Base-by-base conservation (phyloP, 2,797 vertebrate genomes). In the Lepilemur ruficaudatus region DNA sequence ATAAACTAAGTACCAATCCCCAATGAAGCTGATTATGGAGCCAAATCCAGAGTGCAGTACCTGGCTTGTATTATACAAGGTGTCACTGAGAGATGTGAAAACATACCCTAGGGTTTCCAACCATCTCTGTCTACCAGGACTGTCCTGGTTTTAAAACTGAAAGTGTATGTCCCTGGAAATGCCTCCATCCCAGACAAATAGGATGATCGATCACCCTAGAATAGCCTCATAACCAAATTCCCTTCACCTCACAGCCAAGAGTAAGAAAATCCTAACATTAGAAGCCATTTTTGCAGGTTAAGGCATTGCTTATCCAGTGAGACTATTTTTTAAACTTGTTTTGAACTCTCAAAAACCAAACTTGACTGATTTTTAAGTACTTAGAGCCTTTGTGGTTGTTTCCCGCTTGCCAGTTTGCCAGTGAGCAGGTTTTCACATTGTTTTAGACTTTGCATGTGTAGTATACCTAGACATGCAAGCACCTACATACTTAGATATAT, bases 261-360 rank as follows among this genome's bases (percentile, higher is more conserved):
- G 11, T 43, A 22, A 88, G 22, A 18, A 84, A 70, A 18, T 75
- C 22, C 13, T 83, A 76, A 57, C 0, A 3, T 52, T 82, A 59
- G 15, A 85, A 14, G 30, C 25, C 30, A 48, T 72, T 89, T 48
- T 59, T 86, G 73, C 78, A 80, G 32, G 20, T 70, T 65, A 89
- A 69, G 59, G 65, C 32, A 91, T 73, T 93, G 57, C 80, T 87
- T 82, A 7, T 48, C 10, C 32, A 78, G 7, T 72, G 20, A 78
- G 14, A 75, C 6, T 76, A 11, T 67, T 80, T 83, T 20, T 67
- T 20, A 30, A 78, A 48, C 81, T 87, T 83, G 43, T 85, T 97
- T 89, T 92, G 32, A 94, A 88, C 18, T 95, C 88, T 88, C 35
- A 88, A 82, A 93, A 92, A 57, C 18, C 22, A 86, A 75, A 63